These are phyloP conservation scores for Eidolon helvum DNA, from an alignment of 2,113 vertebrate genomes.

Conservation along the genomic window DNA sequence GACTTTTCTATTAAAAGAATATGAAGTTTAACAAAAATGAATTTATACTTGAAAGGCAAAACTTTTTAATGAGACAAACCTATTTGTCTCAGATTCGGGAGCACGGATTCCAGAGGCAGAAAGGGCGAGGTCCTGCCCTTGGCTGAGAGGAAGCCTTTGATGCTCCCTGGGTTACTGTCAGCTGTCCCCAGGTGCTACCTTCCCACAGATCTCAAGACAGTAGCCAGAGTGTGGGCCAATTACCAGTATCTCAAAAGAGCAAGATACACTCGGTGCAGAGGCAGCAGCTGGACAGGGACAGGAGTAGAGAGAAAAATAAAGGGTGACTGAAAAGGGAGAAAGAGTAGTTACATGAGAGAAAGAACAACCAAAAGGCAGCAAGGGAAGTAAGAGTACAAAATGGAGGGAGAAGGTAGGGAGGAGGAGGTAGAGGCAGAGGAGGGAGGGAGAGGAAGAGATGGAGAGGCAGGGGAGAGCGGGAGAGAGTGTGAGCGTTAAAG, in stretches of 20 bases:
- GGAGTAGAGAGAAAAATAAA: not conserved
- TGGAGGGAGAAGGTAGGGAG: too few species aligned
- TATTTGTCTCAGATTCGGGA: not conserved
- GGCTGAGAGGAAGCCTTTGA: not conserved
- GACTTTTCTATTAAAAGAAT: not conserved
- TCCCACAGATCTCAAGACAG: not conserved
- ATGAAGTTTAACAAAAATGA: not conserved
- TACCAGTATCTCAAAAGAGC: not conserved
- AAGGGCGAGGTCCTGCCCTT: rapidly evolving
- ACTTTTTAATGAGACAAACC: not conserved
- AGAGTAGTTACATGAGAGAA: not conserved
- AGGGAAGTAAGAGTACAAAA: not conserved
- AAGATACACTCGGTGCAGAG: not conserved
- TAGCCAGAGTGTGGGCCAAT: not conserved
- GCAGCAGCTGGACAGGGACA: not conserved
- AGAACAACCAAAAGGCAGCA: not conserved
- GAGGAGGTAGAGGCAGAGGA: too few species aligned
- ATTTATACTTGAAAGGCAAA: not conserved
- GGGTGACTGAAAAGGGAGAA: not conserved
- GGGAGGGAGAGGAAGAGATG: not conserved
- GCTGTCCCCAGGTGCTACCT: not conserved
- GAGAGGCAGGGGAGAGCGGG: too few species aligned
- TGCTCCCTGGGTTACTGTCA: not conserved
- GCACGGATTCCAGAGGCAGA: not conserved
- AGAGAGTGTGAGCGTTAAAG: too few species aligned